Conservation (phyloP, 2,113 vertebrate genomes). For the Otolemur garnettii region DNA sequence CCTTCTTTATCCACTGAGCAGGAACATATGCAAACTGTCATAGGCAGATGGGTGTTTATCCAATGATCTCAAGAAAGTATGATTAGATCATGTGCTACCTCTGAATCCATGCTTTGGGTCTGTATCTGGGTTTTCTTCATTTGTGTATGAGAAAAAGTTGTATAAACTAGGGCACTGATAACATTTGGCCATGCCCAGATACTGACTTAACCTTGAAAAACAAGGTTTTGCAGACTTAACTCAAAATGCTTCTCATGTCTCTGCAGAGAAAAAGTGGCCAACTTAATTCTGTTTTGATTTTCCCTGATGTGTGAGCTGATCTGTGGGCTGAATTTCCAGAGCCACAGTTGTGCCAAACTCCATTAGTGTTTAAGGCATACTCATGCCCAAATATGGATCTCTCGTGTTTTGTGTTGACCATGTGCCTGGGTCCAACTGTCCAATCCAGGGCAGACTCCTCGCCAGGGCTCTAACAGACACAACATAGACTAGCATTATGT, state of each 20-base stretch:
- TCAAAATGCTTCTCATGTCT: constrained; percentile 71
- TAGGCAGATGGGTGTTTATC: not conserved
- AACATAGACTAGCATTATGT: constrained; percentile 84
- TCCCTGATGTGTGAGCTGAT: constrained; percentile 79
- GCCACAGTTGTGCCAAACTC: constrained; percentile 69
- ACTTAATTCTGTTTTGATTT: constrained; percentile 83
- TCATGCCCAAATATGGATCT: constrained; percentile 79
- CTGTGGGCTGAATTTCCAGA: constrained; percentile 76
- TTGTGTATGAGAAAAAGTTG: constrained; percentile 68
- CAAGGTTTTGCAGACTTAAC: constrained; percentile 55
- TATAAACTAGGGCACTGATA: constrained; percentile 68
- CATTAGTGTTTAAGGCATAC: constrained; percentile 67
- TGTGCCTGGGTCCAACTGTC: constrained; percentile 65
- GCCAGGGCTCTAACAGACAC: constrained; percentile 80
- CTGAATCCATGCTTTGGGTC: not conserved
- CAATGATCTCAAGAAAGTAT: constrained; percentile 5
- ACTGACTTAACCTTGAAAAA: constrained; percentile 61
- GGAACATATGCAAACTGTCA: not conserved
- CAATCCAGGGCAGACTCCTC: constrained; percentile 68
- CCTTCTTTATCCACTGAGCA: not conserved
- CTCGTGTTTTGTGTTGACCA: constrained; percentile 75
- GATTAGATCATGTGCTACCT: not conserved
- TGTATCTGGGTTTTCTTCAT: not conserved
- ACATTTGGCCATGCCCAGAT: constrained; percentile 50
- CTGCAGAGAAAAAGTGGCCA: constrained; percentile 74